Evolutionary conservation across 2,797 vertebrate species (phyloP), one percentile per base, ranked within the genome.

Genomic region (Jordanella pulchra): DNA sequence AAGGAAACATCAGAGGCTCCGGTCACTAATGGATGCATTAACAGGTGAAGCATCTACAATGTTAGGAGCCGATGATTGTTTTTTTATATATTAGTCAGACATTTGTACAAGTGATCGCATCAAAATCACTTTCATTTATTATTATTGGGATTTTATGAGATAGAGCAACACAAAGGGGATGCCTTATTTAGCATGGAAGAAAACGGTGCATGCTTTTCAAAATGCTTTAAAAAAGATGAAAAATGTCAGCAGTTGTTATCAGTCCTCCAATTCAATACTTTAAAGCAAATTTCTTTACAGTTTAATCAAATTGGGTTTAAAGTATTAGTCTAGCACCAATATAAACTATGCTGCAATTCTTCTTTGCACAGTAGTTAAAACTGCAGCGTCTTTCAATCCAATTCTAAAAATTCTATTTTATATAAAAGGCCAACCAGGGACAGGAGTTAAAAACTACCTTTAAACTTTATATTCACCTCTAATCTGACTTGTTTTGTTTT

Each of bases 11-110:
- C 72, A 0, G 87, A 84, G 72, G 55, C 80, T 32, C 75, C 72
- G 0, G 17, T 90, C 71, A 72, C 76, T 82, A 94, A 93, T 39
- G 91, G 92, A 73, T 91, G 90, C 86, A 71, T 76, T 67, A 67
- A 72, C 84, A 86, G 94, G 94, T 95, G 85, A 77, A 30, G 21
- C 4, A 0, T 35, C 30, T 44, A n/a, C 10, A 58, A 60, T 13
- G 32, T 1, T 17, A 60, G 30, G 18, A 32, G 23, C 11, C 23
- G 32, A 39, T 39, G 32, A 39, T 61, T 4, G 32, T 23, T 39
- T 60, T 32, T 60, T 60, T 10, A 60, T 21, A n/a, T 9, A 51
- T 9, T 9, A 21, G 9, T 51, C 11, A 10, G 10, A n/a, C 1
- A 9, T 51, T 12, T n/a, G 18, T 15, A 21, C 4, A 50, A n/a